These are phyloP conservation scores for Antheraea mylitta DNA, from an alignment of 1,140 invertebrate genomes.

Conservation along the genomic window DNA sequence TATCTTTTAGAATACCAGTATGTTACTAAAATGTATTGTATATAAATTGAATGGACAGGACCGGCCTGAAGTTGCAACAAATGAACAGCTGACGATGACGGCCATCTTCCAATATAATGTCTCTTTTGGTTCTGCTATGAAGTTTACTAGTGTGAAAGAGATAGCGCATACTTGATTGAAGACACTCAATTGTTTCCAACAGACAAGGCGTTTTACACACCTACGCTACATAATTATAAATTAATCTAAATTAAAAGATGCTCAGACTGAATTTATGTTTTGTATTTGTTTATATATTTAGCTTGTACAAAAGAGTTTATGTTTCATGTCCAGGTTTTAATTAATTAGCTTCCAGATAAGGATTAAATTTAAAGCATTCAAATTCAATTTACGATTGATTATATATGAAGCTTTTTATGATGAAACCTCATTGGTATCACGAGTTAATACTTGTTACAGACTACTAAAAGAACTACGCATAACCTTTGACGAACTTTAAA, in stretches of 20 bases:
- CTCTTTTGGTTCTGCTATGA: slow-evolving; percentile 17
- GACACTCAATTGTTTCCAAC: neutral
- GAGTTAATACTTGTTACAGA: too few species aligned
- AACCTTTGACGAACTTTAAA: too few species aligned
- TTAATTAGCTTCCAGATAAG: too few species aligned
- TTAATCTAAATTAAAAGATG: neutral
- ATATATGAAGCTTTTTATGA: too few species aligned
- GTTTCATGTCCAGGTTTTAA: too few species aligned
- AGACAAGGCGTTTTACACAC: neutral
- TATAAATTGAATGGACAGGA: slow-evolving; percentile 21
- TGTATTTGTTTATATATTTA: neutral
- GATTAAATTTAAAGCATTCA: too few species aligned
- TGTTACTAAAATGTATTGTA: slow-evolving; percentile 20
- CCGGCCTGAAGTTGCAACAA: slow-evolving; percentile 20
- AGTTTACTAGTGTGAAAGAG: neutral
- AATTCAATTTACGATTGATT: too few species aligned
- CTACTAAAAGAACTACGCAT: too few species aligned
- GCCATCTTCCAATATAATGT: slow-evolving; percentile 15
- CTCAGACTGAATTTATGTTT: neutral
- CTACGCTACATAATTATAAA: neutral
- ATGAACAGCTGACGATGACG: slow-evolving; percentile 25
- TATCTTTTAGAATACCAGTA: slow-evolving; percentile 19
- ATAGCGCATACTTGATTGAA: neutral
- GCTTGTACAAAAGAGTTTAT: too few species aligned
- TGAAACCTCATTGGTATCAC: too few species aligned